Evolutionary conservation across 1,140 invertebrate genomes (phyloP).

Genomic region (Pogonomyrmex barbatus): DNA sequence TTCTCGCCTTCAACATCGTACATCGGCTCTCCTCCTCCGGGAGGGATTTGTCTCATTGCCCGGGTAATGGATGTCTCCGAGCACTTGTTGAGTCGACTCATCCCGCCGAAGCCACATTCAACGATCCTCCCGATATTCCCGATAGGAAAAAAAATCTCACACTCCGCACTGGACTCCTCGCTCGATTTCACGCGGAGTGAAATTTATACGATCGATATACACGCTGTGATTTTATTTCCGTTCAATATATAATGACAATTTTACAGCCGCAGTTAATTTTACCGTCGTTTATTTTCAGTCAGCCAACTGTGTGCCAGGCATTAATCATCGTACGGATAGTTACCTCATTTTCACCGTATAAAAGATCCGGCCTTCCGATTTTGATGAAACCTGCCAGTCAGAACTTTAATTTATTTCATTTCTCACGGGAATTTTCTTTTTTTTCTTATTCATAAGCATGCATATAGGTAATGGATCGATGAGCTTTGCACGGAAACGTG

Average conservation of each 20-base stretch:
- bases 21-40: neutral
- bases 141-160: neutral
- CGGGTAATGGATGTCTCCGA: neutral
- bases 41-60: neutral
- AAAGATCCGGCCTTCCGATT: neutral
- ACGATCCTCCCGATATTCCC: neutral
- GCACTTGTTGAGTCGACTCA: conserved; percentile 43
- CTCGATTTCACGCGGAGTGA: neutral
- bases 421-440: neutral
- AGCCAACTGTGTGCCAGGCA: neutral
- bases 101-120: neutral
- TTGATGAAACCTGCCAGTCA: neutral
- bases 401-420: neutral
- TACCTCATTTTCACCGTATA: neutral
- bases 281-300: neutral
- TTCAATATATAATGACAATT: neutral
- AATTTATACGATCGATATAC: too few species aligned
- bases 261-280: neutral
- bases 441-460: conserved; percentile 13
- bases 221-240: neutral
- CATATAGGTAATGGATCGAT: conserved; percentile 17
- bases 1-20: neutral
- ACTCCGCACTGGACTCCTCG: neutral
- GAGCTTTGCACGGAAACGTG: neutral
- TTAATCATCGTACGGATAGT: conserved; percentile 33